Evolutionary conservation across 2,888 invertebrate genomes (phyloP).

Genomic region (Calliopum simillimum): DNA sequence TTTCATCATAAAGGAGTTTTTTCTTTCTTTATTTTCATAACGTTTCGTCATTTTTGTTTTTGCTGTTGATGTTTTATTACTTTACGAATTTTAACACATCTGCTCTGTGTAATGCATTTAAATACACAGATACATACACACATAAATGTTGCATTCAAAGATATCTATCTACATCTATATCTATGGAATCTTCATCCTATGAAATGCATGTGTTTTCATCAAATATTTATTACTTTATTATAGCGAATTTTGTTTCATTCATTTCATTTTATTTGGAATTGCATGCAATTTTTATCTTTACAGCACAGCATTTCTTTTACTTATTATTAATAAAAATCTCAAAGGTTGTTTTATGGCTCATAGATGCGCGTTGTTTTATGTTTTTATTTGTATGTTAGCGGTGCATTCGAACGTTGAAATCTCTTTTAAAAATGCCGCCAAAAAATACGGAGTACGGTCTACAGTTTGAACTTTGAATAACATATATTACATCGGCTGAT

Average conservation of each 20-base stretch:
- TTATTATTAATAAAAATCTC: conserved; percentile 15
- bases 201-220: conserved; percentile 42
- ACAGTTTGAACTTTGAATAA: too few species aligned
- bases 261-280: neutral
- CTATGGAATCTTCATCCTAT: neutral
- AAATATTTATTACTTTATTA: conserved; percentile 52
- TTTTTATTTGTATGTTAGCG: neutral
- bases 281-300: neutral
- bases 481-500: too few species aligned
- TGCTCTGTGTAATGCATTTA: conserved; percentile 59
- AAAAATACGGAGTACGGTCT: too few species aligned
- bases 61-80: conserved; percentile 56
- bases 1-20: conserved; percentile 24
- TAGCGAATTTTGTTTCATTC: conserved; percentile 32
- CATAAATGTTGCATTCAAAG: neutral
- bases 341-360: conserved; percentile 13
- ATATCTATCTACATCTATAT: neutral
- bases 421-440: too few species aligned
- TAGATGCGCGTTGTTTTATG: neutral
- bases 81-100: conserved; percentile 67
- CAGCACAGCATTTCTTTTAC: neutral
- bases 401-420: too few species aligned
- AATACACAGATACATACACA: conserved; percentile 31
- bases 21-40: conserved; percentile 1
- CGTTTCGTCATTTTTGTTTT: neutral